These are phyloP conservation scores for Plutella xylostella DNA, from an alignment of 2,888 invertebrate species.

Conservation along the genomic window DNA sequence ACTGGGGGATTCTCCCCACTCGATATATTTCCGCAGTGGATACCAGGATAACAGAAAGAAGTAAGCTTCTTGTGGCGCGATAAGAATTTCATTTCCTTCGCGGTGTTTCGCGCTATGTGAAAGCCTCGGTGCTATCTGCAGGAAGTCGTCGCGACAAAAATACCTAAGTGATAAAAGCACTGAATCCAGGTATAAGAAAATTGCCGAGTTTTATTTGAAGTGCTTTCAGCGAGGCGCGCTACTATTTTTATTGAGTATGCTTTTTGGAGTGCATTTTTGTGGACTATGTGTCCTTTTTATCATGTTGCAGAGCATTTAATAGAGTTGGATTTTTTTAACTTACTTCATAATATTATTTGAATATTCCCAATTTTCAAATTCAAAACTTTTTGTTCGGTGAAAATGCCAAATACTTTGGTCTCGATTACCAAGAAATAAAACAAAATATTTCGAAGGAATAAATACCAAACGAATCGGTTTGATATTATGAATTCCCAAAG, in stretches of 20 bases:
- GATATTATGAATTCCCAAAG: slow-evolving; percentile 65
- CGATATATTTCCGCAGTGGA: slow-evolving; percentile 62
- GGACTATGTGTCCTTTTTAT: no score
- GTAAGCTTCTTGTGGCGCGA: slow-evolving; percentile 59
- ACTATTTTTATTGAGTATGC: slow-evolving; percentile 14
- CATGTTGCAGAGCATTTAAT: no score
- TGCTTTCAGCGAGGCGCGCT: no score
- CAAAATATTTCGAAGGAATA: no score
- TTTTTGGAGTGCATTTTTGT: no score
- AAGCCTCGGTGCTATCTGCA: slow-evolving; percentile 51
- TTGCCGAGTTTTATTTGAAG: slow-evolving; percentile 27
- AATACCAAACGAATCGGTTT: slow-evolving; percentile 24
- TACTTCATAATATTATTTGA: no score
- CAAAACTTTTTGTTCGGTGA: no score
- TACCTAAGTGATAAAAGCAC: slow-evolving; percentile 62
- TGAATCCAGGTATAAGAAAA: slow-evolving; percentile 52
- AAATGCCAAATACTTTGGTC: no score
- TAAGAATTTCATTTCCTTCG: slow-evolving; percentile 70
- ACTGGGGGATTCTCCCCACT: slow-evolving; percentile 33
- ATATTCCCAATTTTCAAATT: no score
- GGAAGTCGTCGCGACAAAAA: slow-evolving; percentile 62
- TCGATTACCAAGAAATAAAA: no score
- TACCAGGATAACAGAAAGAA: slow-evolving; percentile 61
- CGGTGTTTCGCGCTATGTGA: slow-evolving; percentile 25
- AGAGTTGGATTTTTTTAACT: no score